Percentiles rank a stretch among this genome's conserved stretches.
phyloP scores from a whole-genome alignment of 2,113 vertebrate species.

The Candoia aspera region DNA sequence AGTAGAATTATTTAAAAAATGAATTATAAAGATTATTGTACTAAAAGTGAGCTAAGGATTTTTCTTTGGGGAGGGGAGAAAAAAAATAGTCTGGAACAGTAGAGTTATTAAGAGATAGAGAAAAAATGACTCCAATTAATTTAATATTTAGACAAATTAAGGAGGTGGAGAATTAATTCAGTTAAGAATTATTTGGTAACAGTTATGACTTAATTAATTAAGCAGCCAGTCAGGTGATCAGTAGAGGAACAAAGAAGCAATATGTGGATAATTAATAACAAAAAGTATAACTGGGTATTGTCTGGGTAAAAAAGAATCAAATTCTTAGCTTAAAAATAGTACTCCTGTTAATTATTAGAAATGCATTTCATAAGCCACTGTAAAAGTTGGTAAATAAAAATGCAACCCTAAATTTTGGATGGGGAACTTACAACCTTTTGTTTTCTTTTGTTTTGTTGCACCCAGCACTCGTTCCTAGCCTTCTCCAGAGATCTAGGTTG shows the following conservation, averaged over 20 bases:
- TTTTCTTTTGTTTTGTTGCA: background rate
- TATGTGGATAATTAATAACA: background rate
- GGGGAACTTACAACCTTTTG: background rate
- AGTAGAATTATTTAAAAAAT: background rate
- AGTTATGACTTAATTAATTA: background rate
- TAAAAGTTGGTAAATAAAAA: background rate
- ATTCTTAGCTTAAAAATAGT: background rate
- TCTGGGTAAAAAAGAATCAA: background rate
- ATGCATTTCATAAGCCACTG: background rate
- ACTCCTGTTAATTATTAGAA: background rate
- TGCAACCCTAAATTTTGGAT: background rate
- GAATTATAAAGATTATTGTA: background rate
- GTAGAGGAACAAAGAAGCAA: background rate
- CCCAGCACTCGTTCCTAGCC: background rate
- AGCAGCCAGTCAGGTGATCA: background rate
- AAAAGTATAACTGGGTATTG: background rate
- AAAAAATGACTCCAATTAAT: background rate
- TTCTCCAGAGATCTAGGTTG: background rate
- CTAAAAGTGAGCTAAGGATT: background rate
- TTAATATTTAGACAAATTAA: background rate
- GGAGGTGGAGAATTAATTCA: background rate
- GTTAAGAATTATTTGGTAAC: background rate
- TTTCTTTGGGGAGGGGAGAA: background rate
- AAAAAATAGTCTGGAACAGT: background rate
- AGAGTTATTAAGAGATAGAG: background rate